Evolutionary conservation across 2,797 vertebrate species (phyloP).

Genomic region (Neosalanx taihuensis): DNA sequence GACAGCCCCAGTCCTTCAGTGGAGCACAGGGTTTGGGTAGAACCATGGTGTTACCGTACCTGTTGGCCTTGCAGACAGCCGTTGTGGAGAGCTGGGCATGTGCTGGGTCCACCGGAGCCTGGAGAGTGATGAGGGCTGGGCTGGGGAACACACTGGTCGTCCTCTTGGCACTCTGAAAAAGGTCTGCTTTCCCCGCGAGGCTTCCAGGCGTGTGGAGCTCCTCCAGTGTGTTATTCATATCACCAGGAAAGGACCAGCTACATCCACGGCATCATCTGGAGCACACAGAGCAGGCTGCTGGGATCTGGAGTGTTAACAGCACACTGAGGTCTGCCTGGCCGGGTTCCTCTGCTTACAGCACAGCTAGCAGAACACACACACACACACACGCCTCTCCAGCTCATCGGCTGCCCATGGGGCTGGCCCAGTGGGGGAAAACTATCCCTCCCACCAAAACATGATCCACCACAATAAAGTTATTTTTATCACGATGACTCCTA

Average conservation of each 20-base stretch:
- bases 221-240: conserved; percentile 77
- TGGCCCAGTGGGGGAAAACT: conserved; percentile 70
- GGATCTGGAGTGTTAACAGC: conserved; percentile 44
- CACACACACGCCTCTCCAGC: conserved; percentile 39
- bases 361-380: conserved; percentile 37
- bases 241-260: conserved; percentile 69
- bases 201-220: conserved; percentile 68
- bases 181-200: conserved; percentile 69
- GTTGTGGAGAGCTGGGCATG: conserved; percentile 60
- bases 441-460: conserved; percentile 79
- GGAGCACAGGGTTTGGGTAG: background rate
- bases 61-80: conserved; percentile 61
- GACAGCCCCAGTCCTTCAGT: conserved; percentile 1
- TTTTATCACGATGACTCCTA: conserved; percentile 73
- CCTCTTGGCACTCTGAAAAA: conserved; percentile 67
- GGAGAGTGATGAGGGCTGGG: conserved; percentile 65
- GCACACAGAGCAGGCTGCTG: conserved; percentile 54
- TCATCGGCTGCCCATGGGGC: conserved; percentile 70
- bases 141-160: conserved; percentile 62
- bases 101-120: conserved; percentile 60
- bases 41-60: conserved; percentile 59
- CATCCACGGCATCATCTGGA: conserved; percentile 78
- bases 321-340: conserved; percentile 25
- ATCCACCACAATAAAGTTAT: conserved; percentile 78
- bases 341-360: conserved; percentile 58